These are phyloP conservation scores for Prunella strophiata DNA, from an alignment of 2,797 vertebrate genomes.

Conservation along the genomic window DNA sequence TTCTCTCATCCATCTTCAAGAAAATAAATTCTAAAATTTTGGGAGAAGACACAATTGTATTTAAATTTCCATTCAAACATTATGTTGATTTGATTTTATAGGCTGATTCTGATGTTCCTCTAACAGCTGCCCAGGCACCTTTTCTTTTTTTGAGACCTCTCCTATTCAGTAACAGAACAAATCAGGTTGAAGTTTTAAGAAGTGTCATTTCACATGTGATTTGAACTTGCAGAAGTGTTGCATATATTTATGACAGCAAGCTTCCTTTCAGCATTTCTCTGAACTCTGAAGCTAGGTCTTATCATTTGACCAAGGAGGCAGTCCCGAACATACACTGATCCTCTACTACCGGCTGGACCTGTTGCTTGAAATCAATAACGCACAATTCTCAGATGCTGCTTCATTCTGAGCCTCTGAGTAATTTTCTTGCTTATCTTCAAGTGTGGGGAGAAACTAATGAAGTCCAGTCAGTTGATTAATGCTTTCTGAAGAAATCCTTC, in stretches of 20 bases:
- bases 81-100: neutral
- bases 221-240: neutral
- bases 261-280: neutral
- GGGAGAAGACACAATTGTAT: neutral
- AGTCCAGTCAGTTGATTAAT: neutral
- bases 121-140: neutral
- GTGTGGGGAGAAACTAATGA: neutral
- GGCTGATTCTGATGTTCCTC: neutral
- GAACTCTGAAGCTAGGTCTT: neutral
- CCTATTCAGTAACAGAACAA: neutral
- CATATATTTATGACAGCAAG: neutral
- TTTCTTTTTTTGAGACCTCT: neutral
- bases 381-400: neutral
- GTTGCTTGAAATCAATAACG: neutral
- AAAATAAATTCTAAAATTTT: neutral
- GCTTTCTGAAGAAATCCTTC: neutral
- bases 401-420: neutral
- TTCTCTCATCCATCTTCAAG: neutral
- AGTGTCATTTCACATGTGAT: rapidly evolving
- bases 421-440: neutral
- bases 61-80: neutral
- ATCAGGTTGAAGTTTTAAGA: neutral
- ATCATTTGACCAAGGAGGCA: neutral
- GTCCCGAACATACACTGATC: neutral
- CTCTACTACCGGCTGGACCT: neutral